Evolutionary conservation across 2,113 vertebrate species (phyloP).

Genomic region (Neolamprologus tretocephalus): DNA sequence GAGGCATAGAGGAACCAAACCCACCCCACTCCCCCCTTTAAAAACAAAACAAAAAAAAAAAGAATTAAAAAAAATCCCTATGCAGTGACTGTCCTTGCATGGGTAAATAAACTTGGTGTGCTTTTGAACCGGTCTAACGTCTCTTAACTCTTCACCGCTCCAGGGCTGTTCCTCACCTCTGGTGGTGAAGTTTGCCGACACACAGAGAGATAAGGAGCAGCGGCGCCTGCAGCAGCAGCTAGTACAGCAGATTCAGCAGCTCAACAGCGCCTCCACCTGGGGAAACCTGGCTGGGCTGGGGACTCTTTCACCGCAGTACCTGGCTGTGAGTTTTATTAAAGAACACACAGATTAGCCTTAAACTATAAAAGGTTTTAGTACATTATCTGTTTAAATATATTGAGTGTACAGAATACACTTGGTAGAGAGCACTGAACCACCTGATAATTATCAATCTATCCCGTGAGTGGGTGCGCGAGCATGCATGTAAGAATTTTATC

Average conservation of each 20-base stretch:
- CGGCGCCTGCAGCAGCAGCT: slow-evolving; percentile 93
- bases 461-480: not conserved
- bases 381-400: not conserved
- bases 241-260: slow-evolving; percentile 95
- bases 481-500: not conserved
- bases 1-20: slow-evolving; percentile 4
- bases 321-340: slow-evolving; percentile 82
- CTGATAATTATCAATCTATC: not conserved
- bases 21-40: not conserved
- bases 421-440: not conserved
- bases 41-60: not conserved
- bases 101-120: not conserved
- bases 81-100: not conserved
- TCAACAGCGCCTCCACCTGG: slow-evolving; percentile 95
- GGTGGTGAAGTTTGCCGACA: slow-evolving; percentile 96
- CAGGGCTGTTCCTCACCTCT: slow-evolving; percentile 97
- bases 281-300: slow-evolving; percentile 92
- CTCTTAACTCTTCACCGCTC: slow-evolving; percentile 22
- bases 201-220: slow-evolving; percentile 97
- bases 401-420: not conserved
- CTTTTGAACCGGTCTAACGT: not conserved
- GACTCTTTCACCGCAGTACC: slow-evolving; percentile 89
- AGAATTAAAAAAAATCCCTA: not conserved
- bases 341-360: not conserved
- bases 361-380: no score